Evolutionary conservation across 2,113 vertebrate genomes (phyloP).

Genomic region (Gobio gobio): DNA sequence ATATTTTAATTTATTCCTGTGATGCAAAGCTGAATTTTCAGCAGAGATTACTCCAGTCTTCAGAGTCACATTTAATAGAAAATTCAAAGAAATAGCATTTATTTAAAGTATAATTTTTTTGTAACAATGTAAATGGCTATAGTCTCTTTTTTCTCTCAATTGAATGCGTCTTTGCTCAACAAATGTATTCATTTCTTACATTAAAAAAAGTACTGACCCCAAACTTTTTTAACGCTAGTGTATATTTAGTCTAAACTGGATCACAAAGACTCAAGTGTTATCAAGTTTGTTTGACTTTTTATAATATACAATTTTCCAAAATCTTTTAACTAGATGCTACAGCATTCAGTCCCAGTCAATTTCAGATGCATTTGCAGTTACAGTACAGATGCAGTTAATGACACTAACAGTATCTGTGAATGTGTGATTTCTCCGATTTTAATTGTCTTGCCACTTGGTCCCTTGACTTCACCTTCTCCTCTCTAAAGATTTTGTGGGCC

Average conservation of each 20-base stretch:
- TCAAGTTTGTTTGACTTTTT: background rate
- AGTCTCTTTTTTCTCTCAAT: background rate
- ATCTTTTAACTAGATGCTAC: background rate
- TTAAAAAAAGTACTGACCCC: background rate
- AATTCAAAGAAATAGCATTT: background rate
- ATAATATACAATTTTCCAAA: background rate
- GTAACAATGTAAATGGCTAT: background rate
- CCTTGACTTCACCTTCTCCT: slow-evolving; percentile 39
- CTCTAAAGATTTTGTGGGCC: background rate
- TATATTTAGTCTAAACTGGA: background rate
- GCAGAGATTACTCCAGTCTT: background rate
- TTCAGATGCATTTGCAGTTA: background rate
- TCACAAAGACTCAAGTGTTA: background rate
- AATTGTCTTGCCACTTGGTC: slow-evolving; percentile 31
- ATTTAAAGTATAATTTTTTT: background rate
- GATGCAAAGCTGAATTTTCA: background rate
- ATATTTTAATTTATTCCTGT: background rate
- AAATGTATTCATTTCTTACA: background rate
- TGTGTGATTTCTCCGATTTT: background rate
- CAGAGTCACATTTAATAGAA: background rate
- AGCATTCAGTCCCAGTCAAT: background rate
- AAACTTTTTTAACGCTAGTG: background rate
- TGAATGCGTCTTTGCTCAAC: background rate
- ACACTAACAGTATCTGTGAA: slow-evolving; percentile 15
- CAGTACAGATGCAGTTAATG: slow-evolving; percentile 11